phyloP scores from a whole-genome alignment of 2,797 vertebrate genomes.

The Scomberomorus guttatus region DNA sequence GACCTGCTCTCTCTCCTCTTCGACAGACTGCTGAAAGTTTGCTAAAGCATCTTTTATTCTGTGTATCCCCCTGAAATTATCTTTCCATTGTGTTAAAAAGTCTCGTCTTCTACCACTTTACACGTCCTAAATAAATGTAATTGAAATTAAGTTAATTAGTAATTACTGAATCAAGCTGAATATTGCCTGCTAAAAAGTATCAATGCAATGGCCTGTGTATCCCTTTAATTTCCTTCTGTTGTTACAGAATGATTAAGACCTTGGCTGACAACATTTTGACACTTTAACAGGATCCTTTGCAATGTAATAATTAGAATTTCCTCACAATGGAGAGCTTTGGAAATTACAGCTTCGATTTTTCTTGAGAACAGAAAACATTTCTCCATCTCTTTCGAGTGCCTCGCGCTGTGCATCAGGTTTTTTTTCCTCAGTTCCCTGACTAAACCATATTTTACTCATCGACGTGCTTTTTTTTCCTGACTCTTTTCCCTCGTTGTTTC shows the following conservation, averaged over 20 bases:
- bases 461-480: neutral
- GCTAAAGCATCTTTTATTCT: neutral
- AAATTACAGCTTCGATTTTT: conserved; percentile 42
- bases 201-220: neutral
- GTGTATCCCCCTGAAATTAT: neutral
- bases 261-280: conserved; percentile 54
- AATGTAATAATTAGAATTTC: conserved; percentile 30
- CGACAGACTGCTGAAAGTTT: neutral
- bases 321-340: conserved; percentile 19
- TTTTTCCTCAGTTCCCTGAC: conserved; percentile 4
- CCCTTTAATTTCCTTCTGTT: conserved; percentile 11
- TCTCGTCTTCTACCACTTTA: neutral
- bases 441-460: conserved; percentile 41
- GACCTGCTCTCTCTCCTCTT: neutral
- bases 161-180: conserved; percentile 40
- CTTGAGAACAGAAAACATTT: conserved; percentile 24
- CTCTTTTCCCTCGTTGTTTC: conserved; percentile 2
- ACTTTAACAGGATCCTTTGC: conserved; percentile 37
- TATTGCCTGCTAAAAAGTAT: neutral
- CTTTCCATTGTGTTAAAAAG: neutral
- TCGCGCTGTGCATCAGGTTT: neutral
- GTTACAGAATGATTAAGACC: conserved; percentile 38
- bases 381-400: conserved; percentile 16
- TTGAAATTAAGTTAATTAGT: neutral
- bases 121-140: conserved; percentile 6